These are phyloP conservation scores for Danio jaintianensis DNA, from an alignment of 2,797 vertebrate species.

Conservation along the genomic window DNA sequence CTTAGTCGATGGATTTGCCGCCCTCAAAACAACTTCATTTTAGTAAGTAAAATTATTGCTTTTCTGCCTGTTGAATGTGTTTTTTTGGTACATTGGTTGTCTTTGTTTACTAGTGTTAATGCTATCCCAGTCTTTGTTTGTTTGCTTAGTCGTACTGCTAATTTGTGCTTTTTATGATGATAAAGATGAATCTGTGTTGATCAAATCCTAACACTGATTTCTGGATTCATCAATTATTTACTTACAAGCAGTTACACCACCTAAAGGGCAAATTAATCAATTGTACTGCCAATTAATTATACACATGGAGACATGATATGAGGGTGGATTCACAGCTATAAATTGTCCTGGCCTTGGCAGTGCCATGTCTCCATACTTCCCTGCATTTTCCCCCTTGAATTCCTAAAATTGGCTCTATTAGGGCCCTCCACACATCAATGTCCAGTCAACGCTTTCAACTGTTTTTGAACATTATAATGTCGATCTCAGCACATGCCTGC, in stretches of 20 bases:
- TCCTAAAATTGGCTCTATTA: slow-evolving; percentile 26
- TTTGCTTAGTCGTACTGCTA: not conserved
- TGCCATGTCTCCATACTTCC: not conserved
- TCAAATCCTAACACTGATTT: not conserved
- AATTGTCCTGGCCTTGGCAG: slow-evolving; percentile 13
- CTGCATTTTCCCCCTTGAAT: slow-evolving; percentile 37
- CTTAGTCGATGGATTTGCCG: slow-evolving; percentile 81
- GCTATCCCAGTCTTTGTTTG: not conserved
- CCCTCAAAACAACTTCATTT: slow-evolving; percentile 74
- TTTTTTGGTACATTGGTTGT: not conserved
- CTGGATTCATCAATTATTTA: not conserved
- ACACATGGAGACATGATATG: slow-evolving; percentile 1
- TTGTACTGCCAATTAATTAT: not conserved
- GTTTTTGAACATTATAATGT: slow-evolving; percentile 82
- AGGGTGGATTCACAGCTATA: slow-evolving; percentile 13
- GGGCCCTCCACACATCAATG: slow-evolving; percentile 47
- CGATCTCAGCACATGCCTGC: slow-evolving; percentile 84
- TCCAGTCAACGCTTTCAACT: slow-evolving; percentile 67
- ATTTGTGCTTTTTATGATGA: slow-evolving; percentile 4
- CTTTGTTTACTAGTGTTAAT: slow-evolving; percentile 10
- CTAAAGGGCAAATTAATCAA: not conserved
- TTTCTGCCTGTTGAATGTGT: slow-evolving; percentile 20
- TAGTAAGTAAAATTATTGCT: slow-evolving; percentile 70
- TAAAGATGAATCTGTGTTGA: not conserved
- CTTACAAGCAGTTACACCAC: not conserved